Evolutionary conservation across 2,113 vertebrate genomes (phyloP).

Genomic region (Turnix velox): DNA sequence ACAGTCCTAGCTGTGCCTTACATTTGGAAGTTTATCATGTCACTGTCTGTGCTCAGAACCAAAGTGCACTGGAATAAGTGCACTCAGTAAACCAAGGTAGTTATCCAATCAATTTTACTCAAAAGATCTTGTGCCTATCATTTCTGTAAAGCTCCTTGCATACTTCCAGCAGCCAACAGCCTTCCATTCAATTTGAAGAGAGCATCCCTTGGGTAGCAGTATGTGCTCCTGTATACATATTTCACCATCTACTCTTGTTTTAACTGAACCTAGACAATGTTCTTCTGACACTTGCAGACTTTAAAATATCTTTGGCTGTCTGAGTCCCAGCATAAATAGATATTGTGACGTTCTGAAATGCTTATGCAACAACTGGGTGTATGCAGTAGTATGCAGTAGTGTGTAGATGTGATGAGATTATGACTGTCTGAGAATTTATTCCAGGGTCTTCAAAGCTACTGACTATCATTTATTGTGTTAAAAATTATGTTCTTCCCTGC

Average conservation of each 20-base stretch:
- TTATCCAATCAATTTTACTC: not conserved
- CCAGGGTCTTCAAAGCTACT: not conserved
- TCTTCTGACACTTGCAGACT: slow-evolving; percentile 39
- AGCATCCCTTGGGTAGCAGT: slow-evolving; percentile 13
- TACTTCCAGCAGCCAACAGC: not conserved
- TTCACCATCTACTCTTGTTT: slow-evolving; percentile 51
- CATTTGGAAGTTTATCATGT: slow-evolving; percentile 7
- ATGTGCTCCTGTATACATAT: slow-evolving; percentile 43
- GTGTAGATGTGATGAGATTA: too few relatives aligned
- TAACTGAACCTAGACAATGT: slow-evolving; percentile 2
- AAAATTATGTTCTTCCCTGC: not conserved
- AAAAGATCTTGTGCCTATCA: not conserved
- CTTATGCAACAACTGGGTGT: not conserved
- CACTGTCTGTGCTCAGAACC: not conserved
- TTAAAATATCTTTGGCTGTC: slow-evolving; percentile 25
- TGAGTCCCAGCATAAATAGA: not conserved
- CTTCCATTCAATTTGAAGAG: slow-evolving; percentile 3
- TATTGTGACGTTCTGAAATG: not conserved
- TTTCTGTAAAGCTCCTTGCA: not conserved
- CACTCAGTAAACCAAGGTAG: slow-evolving; percentile 25
- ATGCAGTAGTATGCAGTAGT: too few relatives aligned
- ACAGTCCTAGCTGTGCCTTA: not conserved
- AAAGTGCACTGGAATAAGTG: slow-evolving; percentile 6
- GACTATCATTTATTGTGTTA: not conserved
- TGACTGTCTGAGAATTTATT: not conserved